Percentiles rank a stretch among this genome's conserved stretches.
phyloP scores from a whole-genome alignment of 92 coral and sea anemone species.

The Actinostola sp. region DNA sequence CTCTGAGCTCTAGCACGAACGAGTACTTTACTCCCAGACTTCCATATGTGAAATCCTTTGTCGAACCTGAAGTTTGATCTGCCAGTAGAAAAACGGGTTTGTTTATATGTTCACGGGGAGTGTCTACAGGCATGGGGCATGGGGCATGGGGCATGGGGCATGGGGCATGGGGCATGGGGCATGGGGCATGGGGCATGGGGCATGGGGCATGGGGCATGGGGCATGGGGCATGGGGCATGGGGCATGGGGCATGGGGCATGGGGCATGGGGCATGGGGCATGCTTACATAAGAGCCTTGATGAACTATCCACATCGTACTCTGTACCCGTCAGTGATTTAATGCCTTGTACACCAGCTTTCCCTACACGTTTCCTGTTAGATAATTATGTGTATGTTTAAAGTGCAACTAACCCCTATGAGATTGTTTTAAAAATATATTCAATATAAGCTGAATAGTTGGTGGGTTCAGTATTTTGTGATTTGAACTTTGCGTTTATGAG shows the following conservation, averaged over 20 bases:
- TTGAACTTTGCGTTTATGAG: too few relatives aligned
- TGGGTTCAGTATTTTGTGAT: too few relatives aligned
- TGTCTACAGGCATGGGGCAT: not conserved
- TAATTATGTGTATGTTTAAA: not conserved
- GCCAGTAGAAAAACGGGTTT: constrained; percentile 2
- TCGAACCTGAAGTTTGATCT: constrained; percentile 79
- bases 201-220: too few relatives aligned
- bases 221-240: too few relatives aligned
- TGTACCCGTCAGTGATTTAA: constrained; percentile 32
- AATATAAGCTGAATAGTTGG: not conserved
- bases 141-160: not conserved
- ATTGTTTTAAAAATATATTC: not conserved
- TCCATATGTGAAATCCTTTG: constrained; percentile 79
- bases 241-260: not conserved
- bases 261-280: not conserved
- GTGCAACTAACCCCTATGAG: not conserved
- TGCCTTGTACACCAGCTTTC: constrained; percentile 48
- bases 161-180: too few relatives aligned
- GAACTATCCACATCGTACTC: constrained; percentile 52
- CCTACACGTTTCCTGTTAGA: constrained; percentile 56
- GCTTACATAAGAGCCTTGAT: constrained; percentile 62
- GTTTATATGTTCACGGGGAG: not conserved
- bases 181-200: too few relatives aligned
- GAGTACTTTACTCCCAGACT: constrained; percentile 63
- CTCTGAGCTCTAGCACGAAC: constrained; percentile 78